Evolutionary conservation across 2,113 vertebrate species (phyloP), one percentile per base, ranked within the genome.

Genomic region (Hippocampus abdominalis): DNA sequence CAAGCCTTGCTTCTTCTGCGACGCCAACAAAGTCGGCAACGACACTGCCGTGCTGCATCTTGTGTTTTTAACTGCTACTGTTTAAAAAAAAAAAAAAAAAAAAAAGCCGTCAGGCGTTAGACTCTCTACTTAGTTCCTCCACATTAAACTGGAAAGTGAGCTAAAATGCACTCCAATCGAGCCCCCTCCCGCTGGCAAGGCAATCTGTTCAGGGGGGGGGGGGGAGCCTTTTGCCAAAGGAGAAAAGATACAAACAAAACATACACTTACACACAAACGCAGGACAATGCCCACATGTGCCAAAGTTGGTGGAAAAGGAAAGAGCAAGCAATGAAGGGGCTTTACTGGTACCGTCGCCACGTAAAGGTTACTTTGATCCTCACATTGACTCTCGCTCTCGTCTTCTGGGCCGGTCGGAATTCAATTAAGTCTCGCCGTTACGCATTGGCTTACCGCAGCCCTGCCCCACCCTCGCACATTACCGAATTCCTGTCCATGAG

Each of bases 401-500:
- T 65, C 62, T 15, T 9, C 16, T 64, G 23, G 44, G 71, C 70
- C 61, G 57, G 68, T 68, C 68, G 64, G 81, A 80, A 90, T 85
- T 65, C 67, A 78, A 79, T 90, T 25, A 83, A 72, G 71, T 70
- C 44, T 66, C 67, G 71, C 42, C 71, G 61, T 54, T 66, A 79
- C 72, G 70, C 72, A 82, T 82, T 49, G 81, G 48, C 64, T 54
- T 49, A 53, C 71, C 59, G 15, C 62, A 59, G 36, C 60, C 36
- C 2, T 13, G 69, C 73, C 74, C 69, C 71, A 61, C 66, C 69
- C 68, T 32, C 61, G 82, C 56, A 70, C 29, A 81, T 81, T 70
- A 75, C 71, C 44, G 70, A 69, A 83, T 90, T 88, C 85, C 87
- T 80, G 86, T 79, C 73, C 39, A 64, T 86, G 85, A 87, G 61